Conservation (phyloP, 2,797 vertebrate species). For the Molossus alvarezi region DNA sequence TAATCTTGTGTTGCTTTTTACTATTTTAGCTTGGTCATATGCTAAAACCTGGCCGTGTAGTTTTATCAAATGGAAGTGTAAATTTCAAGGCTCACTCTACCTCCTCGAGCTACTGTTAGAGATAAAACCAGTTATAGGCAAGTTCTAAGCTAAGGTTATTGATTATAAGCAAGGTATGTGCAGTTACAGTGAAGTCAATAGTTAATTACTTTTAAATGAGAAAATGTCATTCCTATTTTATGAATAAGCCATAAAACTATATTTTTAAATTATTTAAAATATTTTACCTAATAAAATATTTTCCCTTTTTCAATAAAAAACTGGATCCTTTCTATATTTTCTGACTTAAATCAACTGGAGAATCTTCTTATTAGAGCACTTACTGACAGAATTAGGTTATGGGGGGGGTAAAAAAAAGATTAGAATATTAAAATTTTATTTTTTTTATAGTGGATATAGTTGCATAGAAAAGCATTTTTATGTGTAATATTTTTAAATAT, state of each 20-base stretch:
- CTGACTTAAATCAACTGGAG: conserved; percentile 64
- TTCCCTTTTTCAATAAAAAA: conserved; percentile 74
- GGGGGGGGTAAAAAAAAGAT: conserved; percentile 45
- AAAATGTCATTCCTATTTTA: conserved; percentile 81
- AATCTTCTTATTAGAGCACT: conserved; percentile 61
- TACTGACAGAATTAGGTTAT: conserved; percentile 75
- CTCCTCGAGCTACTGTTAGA: conserved; percentile 66
- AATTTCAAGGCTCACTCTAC: conserved; percentile 74
- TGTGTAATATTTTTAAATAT: conserved; percentile 40
- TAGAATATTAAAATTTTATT: conserved; percentile 74
- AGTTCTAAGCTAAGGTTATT: conserved; percentile 69
- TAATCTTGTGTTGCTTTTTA: conserved; percentile 84
- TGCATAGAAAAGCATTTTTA: conserved; percentile 66
- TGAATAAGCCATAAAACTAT: conserved; percentile 76
- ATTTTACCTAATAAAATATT: conserved; percentile 62
- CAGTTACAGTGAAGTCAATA: conserved; percentile 66
- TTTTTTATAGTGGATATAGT: conserved; percentile 65
- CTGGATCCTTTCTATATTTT: conserved; percentile 67
- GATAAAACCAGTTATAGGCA: conserved; percentile 69
- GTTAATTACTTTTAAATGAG: conserved; percentile 74
- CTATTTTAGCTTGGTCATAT: conserved; percentile 83
- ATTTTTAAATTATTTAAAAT: conserved; percentile 68
- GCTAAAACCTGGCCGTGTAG: conserved; percentile 43
- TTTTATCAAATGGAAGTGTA: conserved; percentile 77
- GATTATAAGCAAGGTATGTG: conserved; percentile 71